Percentiles rank a stretch among this genome's conserved stretches.
Conservation (phyloP, 1,140 invertebrate species). For the Aphis craccivora region DNA sequence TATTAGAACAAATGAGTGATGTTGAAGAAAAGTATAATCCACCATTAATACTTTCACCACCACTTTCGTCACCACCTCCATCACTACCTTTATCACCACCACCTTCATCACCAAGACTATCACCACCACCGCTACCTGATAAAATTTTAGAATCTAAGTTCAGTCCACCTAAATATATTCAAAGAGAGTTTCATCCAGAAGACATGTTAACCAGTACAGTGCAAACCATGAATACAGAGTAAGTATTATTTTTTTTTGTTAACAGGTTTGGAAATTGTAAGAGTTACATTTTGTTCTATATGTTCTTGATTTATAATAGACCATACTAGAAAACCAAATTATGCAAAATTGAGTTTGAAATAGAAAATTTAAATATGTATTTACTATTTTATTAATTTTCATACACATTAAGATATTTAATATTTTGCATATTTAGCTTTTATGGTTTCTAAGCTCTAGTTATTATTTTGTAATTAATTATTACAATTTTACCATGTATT, state of each 20-base stretch:
- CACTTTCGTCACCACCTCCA: background rate
- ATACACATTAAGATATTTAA: background rate
- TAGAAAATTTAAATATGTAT: no score
- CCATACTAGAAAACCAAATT: no score
- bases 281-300: no score
- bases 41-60: background rate
- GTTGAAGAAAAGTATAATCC: conserved; percentile 38
- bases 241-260: background rate
- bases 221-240: conserved; percentile 40
- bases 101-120: background rate
- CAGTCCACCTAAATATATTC: conserved; percentile 26
- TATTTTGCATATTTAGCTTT: no score
- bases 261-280: no score
- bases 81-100: background rate
- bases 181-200: conserved; percentile 52
- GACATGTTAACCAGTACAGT: conserved; percentile 55
- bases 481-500: background rate
- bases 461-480: background rate
- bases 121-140: background rate
- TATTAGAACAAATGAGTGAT: conserved; percentile 56
- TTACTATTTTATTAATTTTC: no score
- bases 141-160: conserved; percentile 28
- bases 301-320: no score
- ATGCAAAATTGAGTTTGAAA: no score
- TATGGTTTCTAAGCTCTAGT: no score